These are phyloP conservation scores for Tiphia femorata DNA, from an alignment of 2,888 invertebrate species.

Conservation along the genomic window DNA sequence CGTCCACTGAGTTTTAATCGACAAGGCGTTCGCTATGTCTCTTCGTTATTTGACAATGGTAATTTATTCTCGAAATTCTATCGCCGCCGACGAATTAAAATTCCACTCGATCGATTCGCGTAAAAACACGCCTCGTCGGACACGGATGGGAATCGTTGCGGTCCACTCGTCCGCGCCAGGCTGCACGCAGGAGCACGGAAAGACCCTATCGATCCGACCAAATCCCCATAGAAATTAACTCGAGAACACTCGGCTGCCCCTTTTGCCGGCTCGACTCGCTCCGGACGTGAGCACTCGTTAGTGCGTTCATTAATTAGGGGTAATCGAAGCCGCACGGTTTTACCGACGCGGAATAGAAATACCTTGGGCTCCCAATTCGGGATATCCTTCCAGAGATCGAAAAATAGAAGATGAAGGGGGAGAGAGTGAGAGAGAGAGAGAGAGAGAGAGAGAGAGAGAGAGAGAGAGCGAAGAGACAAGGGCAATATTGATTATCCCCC, in stretches of 20 bases:
- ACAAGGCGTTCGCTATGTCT: too few relatives aligned
- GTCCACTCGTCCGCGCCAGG: neutral
- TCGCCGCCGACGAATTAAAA: too few relatives aligned
- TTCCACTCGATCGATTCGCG: too few relatives aligned
- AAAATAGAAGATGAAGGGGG: slow-evolving; percentile 4
- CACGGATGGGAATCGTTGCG: too few relatives aligned
- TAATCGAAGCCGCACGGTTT: slow-evolving; percentile 41
- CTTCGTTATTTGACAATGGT: too few relatives aligned
- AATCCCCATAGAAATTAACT: slow-evolving; percentile 52
- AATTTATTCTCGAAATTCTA: too few relatives aligned
- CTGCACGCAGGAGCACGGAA: slow-evolving; percentile 23
- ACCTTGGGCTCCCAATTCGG: slow-evolving; percentile 17
- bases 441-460: slow-evolving; percentile 1
- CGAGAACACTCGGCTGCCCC: slow-evolving; percentile 48
- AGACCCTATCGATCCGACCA: slow-evolving; percentile 43
- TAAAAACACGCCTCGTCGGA: too few relatives aligned
- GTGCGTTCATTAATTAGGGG: slow-evolving; percentile 46
- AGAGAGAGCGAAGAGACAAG: too few relatives aligned
- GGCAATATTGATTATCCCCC: too few relatives aligned
- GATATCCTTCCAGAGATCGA: slow-evolving; percentile 28
- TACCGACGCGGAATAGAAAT: slow-evolving; percentile 45
- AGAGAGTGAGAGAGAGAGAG: neutral
- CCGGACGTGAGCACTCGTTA: slow-evolving; percentile 47
- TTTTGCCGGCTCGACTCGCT: slow-evolving; percentile 33
- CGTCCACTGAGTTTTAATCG: too few relatives aligned